Evolutionary conservation across 2,113 vertebrate genomes (phyloP).

Genomic region (Plotosus lineatus): DNA sequence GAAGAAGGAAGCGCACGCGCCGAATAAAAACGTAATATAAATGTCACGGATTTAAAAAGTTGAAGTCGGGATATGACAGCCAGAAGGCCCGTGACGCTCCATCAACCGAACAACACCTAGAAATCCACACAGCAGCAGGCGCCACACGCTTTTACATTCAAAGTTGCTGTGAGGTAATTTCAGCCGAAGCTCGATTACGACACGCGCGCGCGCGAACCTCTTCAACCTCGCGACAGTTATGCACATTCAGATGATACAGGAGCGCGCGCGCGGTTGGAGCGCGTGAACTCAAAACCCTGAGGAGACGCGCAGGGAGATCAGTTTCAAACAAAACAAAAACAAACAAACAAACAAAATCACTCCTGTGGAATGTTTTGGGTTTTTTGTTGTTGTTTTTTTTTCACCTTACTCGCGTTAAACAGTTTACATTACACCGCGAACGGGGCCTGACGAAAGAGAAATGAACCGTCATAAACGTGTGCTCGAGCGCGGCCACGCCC

Average conservation of each 20-base stretch:
- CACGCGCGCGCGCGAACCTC: background rate
- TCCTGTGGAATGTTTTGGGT: background rate
- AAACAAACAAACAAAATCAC: background rate
- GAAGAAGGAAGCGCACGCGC: background rate
- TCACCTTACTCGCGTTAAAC: background rate
- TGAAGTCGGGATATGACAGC: background rate
- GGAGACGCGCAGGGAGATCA: background rate
- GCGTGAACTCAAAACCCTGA: background rate
- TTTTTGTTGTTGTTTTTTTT: no score
- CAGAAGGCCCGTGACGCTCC: slow-evolving; percentile 23
- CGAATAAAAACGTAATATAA: background rate
- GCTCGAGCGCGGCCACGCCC: slow-evolving; percentile 35
- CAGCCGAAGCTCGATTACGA: no score
- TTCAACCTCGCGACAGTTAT: background rate
- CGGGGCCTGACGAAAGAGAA: background rate
- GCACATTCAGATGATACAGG: no score
- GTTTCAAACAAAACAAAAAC: no score
- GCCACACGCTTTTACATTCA: background rate
- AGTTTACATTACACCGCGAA: background rate
- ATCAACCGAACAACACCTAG: slow-evolving; percentile 22
- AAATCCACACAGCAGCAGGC: background rate
- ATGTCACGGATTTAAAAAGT: slow-evolving; percentile 17
- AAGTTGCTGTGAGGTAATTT: slow-evolving; percentile 20
- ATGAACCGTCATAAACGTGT: background rate
- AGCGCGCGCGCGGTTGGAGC: no score